These are phyloP conservation scores for Heliopora coerulea DNA, from an alignment of 92 coral and sea anemone species.

Conservation along the genomic window DNA sequence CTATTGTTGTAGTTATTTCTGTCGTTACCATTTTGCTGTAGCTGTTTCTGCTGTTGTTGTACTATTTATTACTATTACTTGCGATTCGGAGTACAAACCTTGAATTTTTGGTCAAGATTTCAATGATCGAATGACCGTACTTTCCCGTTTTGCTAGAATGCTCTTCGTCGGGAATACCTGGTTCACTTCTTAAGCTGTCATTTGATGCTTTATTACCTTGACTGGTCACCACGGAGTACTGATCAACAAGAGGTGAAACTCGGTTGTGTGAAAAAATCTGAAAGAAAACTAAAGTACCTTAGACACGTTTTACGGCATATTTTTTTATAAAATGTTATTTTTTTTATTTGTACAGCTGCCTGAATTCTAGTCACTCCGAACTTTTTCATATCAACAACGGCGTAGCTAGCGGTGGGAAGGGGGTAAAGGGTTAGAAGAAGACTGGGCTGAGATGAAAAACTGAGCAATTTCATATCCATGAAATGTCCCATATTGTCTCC, in stretches of 20 bases:
- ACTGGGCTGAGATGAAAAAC: too few relatives aligned
- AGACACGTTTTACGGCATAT: too few relatives aligned
- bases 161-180: constrained; percentile 30
- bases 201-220: constrained; percentile 75
- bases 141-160: constrained; percentile 20
- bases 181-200: constrained; percentile 40
- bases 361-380: too few relatives aligned
- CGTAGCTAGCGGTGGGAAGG: too few relatives aligned
- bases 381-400: too few relatives aligned
- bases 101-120: constrained; percentile 72
- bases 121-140: constrained; percentile 58
- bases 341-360: too few relatives aligned
- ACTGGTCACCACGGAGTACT: constrained; percentile 17
- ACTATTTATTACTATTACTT: neutral
- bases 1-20: neutral
- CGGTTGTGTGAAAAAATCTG: constrained; percentile 82
- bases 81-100: constrained; percentile 54
- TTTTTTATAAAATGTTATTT: too few relatives aligned
- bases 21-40: neutral
- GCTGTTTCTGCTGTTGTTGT: neutral
- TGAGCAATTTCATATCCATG: too few relatives aligned
- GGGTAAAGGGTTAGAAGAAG: too few relatives aligned
- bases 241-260: constrained; percentile 61
- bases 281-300: constrained; percentile 11
- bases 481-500: too few relatives aligned